Evolutionary conservation across 2,797 vertebrate genomes (phyloP).

Genomic region (Selene dorsalis): DNA sequence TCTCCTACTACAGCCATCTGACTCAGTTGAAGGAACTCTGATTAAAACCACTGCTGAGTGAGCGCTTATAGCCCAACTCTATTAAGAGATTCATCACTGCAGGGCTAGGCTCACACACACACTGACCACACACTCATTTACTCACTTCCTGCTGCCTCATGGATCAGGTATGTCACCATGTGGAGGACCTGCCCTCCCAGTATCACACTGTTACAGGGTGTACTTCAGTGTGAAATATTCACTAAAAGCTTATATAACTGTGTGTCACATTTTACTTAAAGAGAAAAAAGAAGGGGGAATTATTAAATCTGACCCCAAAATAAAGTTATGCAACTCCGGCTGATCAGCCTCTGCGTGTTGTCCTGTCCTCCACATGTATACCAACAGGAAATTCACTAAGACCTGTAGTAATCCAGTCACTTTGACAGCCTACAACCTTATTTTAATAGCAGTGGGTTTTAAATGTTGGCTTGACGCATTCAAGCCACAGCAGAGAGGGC

Average conservation of each 20-base stretch:
- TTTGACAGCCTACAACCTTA: background rate
- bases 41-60: slow-evolving; percentile 74
- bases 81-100: slow-evolving; percentile 67
- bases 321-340: slow-evolving; percentile 61
- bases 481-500: background rate
- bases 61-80: slow-evolving; percentile 61
- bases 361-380: no score
- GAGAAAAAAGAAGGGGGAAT: background rate
- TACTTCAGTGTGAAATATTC: background rate
- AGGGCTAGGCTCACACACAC: slow-evolving; percentile 52
- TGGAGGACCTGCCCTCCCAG: background rate
- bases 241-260: background rate
- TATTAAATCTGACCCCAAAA: slow-evolving; percentile 1
- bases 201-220: slow-evolving; percentile 17
- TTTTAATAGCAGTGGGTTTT: slow-evolving; percentile 22
- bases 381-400: background rate
- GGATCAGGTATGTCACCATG: slow-evolving; percentile 45
- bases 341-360: background rate
- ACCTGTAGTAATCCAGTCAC: background rate
- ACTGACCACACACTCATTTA: slow-evolving; percentile 27
- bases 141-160: slow-evolving; percentile 61
- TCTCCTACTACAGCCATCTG: slow-evolving; percentile 13
- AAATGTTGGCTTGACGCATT: slow-evolving; percentile 55
- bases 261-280: background rate
- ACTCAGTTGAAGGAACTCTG: slow-evolving; percentile 60